Evolutionary conservation across 2,113 vertebrate genomes (phyloP), one percentile per base, ranked within the genome.

Genomic region (Dicerorhinus sumatrensis): DNA sequence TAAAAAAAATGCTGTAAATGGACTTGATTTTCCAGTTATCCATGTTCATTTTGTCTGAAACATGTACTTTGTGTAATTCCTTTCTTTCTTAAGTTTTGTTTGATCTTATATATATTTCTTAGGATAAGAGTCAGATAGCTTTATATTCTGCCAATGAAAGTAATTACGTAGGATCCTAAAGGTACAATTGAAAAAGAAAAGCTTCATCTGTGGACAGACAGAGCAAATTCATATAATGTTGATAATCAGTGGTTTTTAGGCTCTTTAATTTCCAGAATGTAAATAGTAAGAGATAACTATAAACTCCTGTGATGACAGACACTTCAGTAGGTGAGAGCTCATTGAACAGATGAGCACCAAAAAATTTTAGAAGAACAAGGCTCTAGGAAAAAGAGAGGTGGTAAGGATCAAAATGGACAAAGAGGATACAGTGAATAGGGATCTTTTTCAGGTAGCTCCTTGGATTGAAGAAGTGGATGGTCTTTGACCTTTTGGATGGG

Each of bases 1-100:
- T 91, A 79, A 67, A 73, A 33, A 92, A 94, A 94, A 80, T 73
- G 36, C 58, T 94, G 8, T 89, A 79, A 96, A 87, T 96, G 79
- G 69, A 80, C 25, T 77, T 36, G 9, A 4, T 73, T 89, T 96
- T 94, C 36, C 33, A 58, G 46, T 86, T 96, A 46, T 33, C 8
- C 10, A 12, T 65, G 21, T 90, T 96, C 73, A 70, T 96, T 97
- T 91, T 75, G 54, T 87, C 20, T 91, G 20, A 92, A 62, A 80
- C 25, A 77, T 72, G 46, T 83, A 10, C 23, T 51, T 88, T 70
- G 17, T 86, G 75, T 58, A 76, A 62, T 58, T 14, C 20, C 58
- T 58, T 46, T 62, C 27, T 67, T 85, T 89, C 42, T 8, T 48
- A 33, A 39, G 2, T 96, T 9, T 56, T 92, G 88, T 97, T 90